Conservation (phyloP, 2,797 vertebrate species). For the Emydoidea blandingii region DNA sequence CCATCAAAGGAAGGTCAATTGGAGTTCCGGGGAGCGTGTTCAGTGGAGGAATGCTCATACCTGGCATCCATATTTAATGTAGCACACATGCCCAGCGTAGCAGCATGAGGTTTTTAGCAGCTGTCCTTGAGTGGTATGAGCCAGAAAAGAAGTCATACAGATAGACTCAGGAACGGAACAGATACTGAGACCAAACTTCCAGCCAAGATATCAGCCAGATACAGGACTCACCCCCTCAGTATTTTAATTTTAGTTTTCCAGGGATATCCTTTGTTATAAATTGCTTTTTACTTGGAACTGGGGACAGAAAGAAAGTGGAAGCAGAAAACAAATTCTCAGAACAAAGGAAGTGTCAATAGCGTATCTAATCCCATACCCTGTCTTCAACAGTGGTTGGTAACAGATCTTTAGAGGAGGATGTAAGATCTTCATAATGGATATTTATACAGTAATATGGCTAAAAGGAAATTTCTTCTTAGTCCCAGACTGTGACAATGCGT, state of each 20-base stretch:
- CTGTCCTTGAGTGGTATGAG: not conserved
- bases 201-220: not conserved
- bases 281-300: slow-evolving; percentile 19
- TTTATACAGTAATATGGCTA: not conserved
- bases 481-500: not conserved
- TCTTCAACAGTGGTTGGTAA: slow-evolving; percentile 26
- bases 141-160: not conserved
- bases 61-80: not conserved
- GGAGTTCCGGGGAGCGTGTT: not conserved
- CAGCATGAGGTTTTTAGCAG: not conserved
- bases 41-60: not conserved
- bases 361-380: slow-evolving; percentile 50
- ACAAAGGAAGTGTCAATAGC: not conserved
- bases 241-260: slow-evolving; percentile 30
- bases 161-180: not conserved
- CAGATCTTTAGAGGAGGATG: slow-evolving; percentile 41
- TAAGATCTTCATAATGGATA: not conserved
- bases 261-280: not conserved
- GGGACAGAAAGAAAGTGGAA: slow-evolving; percentile 12
- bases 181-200: not conserved
- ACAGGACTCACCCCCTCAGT: not conserved
- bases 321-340: slow-evolving; percentile 4
- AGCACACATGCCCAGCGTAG: not conserved
- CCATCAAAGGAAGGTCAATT: not conserved
- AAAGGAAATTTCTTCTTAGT: not conserved